Base-by-base conservation (phyloP, 2,888 invertebrate genomes). In the Boloria selene region DNA sequence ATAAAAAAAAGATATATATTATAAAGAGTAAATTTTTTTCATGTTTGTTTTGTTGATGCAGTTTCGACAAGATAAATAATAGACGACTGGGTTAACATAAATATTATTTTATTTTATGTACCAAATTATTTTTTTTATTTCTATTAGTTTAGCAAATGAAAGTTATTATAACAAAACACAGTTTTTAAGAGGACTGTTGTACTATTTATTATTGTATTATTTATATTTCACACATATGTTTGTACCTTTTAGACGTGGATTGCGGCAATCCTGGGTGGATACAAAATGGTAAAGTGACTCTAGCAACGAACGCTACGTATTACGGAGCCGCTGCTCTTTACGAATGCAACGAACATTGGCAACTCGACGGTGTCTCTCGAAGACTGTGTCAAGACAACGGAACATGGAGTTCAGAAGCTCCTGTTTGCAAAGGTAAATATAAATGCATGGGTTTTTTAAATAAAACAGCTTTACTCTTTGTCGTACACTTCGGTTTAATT, bases 231-330 rank as follows among this genome's bases (percentile, higher is more conserved):
- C 42, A n/a, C 6, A 5, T n/a, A 18, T 49, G 22, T 38, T 67
- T 58, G 18, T 60, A 68, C 67, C 31, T 82, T 83, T 14, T 75
- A 97, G 97, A 95, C 84, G 97, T 98, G 52, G 97, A 98, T 80
- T 98, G 98, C 79, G 96, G 96, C 5, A 93, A 94, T 61, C 97
- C 97, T 0, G 93, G 94, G 4, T 93, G 94, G 4, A 93, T 97
- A 3, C 92, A 93, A 49, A 95, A 96, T 78, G 97, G 97, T 17
- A 94, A 94, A 76, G 95, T 96, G 67, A 96, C 95, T 0, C 85
- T 98, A 61, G 95, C 97, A 0, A 96, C 97, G 0, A 98, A 98
- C 81, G 97, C 95, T 0, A 97, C 98, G 0, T 97, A 97, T 82
- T 97, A 97, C 77, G 97, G 97, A 0, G 96, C 97, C 0, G 95